phyloP scores from a whole-genome alignment of 1,140 invertebrate species.

The Sitobion miscanthi region DNA sequence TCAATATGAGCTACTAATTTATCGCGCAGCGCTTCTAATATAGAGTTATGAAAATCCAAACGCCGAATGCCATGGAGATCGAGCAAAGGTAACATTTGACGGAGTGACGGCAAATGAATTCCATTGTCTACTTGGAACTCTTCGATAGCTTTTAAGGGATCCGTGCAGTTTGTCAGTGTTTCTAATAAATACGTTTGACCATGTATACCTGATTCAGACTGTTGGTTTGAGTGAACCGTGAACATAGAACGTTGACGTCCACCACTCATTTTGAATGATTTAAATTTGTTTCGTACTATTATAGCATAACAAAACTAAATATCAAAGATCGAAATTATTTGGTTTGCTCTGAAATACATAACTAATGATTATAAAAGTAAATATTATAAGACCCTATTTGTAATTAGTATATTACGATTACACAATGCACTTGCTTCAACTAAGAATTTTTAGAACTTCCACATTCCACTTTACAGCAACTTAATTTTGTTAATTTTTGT shows the following conservation, averaged over 20 bases:
- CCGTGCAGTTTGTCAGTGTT: slow-evolving; percentile 92
- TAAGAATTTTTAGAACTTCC: background rate
- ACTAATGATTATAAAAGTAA: background rate
- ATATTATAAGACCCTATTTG: background rate
- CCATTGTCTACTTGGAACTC: slow-evolving; percentile 97
- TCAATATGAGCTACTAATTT: slow-evolving; percentile 87
- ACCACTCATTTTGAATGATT: slow-evolving; percentile 45
- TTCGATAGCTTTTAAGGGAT: slow-evolving; percentile 95
- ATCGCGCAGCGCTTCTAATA: slow-evolving; percentile 87
- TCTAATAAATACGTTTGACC: slow-evolving; percentile 88
- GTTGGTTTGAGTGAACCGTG: slow-evolving; percentile 36
- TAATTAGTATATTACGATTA: background rate
- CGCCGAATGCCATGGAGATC: slow-evolving; percentile 91
- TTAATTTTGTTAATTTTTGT: background rate
- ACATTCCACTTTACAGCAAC: background rate
- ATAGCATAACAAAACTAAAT: background rate
- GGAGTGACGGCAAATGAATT: slow-evolving; percentile 87
- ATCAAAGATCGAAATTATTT: background rate
- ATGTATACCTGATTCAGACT: slow-evolving; percentile 82
- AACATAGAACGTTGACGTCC: slow-evolving; percentile 45
- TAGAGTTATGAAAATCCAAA: slow-evolving; percentile 93
- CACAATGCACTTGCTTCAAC: background rate
- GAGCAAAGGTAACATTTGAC: slow-evolving; percentile 91
- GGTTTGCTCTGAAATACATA: background rate
- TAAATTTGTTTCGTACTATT: no score